Evolutionary conservation across 2,113 vertebrate genomes (phyloP), one percentile per base, ranked within the genome.

Genomic region (Tricholaema leucomelas): DNA sequence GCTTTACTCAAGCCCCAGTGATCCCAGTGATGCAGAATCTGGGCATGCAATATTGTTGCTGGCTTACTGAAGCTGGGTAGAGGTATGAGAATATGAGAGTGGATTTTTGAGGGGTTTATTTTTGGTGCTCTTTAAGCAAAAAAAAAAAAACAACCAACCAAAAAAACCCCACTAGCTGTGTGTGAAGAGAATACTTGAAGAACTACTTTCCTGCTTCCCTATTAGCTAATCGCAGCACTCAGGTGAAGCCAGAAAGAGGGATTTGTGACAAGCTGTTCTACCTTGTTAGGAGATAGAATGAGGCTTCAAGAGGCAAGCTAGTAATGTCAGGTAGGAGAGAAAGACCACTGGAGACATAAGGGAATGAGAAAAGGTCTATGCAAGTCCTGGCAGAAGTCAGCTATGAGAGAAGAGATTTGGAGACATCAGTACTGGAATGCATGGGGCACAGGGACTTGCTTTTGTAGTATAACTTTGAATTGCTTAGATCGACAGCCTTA

Each of bases 1-100:
- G 2, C 94, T 93, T 83, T 78, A 28, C 69, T 94, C 18, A 42
- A 93, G 92, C 82, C 91, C 61, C 79, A 69, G 91, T 89, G 91
- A 95, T 91, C 69, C 64, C 82, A 69, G 74, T 38, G 88, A 87
- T 91, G 28, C 0, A 0, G 60, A 74, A 69, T 65, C 75, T 87
- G 87, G 87, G 56, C 61, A 46, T 61, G 82, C 44, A 48, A 35
- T 92, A 52, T 40, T 88, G 65, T 74, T 87, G 61, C 87, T 78
- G 92, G 81, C 72, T 93, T 93, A 83, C 3, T 77, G 84, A 91
- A 89, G 67, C 88, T 58, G 89, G 92, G 54, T 52, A 64, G 72
- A 83, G 71, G 46, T 71, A 52, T 66, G 66, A 85, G 70, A 77
- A 56, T 56, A 71, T 44, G 65, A 64, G 70, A 77, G 60, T 73